Base-by-base conservation (phyloP, 1,140 invertebrate species). In the Trichonephila clavipes region DNA sequence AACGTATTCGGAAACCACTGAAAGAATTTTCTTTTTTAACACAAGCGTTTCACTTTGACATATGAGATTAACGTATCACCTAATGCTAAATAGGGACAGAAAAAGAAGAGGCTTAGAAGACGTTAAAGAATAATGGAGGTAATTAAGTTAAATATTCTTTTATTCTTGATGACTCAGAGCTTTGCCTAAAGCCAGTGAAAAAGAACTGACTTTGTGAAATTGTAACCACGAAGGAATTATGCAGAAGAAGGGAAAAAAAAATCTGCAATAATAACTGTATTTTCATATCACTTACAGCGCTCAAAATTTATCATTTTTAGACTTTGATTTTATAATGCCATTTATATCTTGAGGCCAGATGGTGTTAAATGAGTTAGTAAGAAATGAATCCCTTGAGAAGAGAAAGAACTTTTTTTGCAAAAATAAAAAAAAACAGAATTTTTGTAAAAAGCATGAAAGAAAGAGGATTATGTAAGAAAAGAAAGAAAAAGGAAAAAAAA, bases 61-160 rank as follows among this genome's bases (percentile, higher is more conserved):
- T 64, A 64, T 18, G 62, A 21, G 18, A 64, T 64, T 64, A 18
- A 21, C 62, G 21, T 18, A 64, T 64, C 62, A 64, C 21, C 62
- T 64, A 21, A 64, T 21, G 62, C 21, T 64, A 21, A 18, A 64
- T 19, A 64, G 62, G 21, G 24, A 40, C 24, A 77, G 34, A 77
- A 77, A n/a, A 77, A 28, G 24, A 77, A 40, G 14, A 77, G 5
- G 12, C 8, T 77, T 77, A 28, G 14, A 77, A 77, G 24, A 77
- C 5, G 12, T 16, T 51, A 51, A 40, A 28, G 24, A 77, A 77
- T 14, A 77, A 77, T 77, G 19, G 72, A 24, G n/a, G 24, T 16
- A 28, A 77, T 77, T 77, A 77, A 77, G 72, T n/a, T 77, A 77
- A 77, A 28, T 28, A 77, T 77, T 16, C 72, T 28, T 77, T 77